Evolutionary conservation across 2,888 invertebrate species (phyloP), one percentile per base, ranked within the genome.

Genomic region (Drosophila quasianomalipes): DNA sequence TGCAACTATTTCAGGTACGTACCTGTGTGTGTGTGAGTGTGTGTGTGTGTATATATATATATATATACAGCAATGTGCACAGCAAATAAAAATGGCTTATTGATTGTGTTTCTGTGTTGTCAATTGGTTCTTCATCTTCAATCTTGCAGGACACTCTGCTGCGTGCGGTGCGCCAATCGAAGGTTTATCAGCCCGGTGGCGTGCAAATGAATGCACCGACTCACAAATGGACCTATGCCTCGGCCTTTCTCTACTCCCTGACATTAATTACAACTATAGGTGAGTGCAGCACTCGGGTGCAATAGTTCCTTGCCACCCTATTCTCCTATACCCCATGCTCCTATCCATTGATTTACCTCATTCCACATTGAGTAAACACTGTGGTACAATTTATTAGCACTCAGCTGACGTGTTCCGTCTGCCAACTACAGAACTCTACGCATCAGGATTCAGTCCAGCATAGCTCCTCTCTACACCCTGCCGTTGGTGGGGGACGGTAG

Each of bases 211-310:
- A 89, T 90, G 92, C 93, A 59, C 93, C 93, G 62, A 94, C 95
- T 83, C 96, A 97, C 92, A 95, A 96, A 84, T 98, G 98, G 98
- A 97, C 97, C 55, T 98, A 98, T 93, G 97, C 98, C 79, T 97
- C 97, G 81, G 97, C 98, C 83, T 97, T 98, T 92, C 95, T 99
- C 59, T 99, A 98, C 93, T 98, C 98, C 33, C 95, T 98, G 84
- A 98, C 98, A 26, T 96, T 99, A 81, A 98, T 98, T 92, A 98
- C 98, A 12, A 98, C 98, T 47, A 98, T 98, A 87, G 98, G 98
- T 98, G 93, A 96, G 96, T 94, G 69, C 28, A 35, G 28, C 41
- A 35, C 30, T 41, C 55, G 26, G 37, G 28, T 28, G 22, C 35
- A 44, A 53, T 63, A 44, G 22, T 16, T 39, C 14, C 28, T 33